Percentiles rank a stretch among this genome's conserved stretches.
Evolutionary conservation across 2,797 vertebrate genomes (phyloP).

Genomic region (Alouatta caraya): DNA sequence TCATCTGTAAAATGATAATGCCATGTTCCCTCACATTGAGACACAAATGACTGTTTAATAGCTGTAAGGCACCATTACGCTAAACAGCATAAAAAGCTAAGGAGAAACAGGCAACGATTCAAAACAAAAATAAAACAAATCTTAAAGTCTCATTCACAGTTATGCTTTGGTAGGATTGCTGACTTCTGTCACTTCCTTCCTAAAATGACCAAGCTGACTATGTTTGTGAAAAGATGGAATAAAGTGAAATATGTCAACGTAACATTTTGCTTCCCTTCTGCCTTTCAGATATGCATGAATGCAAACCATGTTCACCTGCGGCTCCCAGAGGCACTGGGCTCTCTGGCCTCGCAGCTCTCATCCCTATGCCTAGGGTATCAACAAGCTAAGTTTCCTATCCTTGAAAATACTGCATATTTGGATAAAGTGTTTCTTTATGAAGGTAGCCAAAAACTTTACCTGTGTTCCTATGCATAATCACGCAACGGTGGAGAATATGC

Average conservation of each 20-base stretch:
- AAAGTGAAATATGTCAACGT: fast-evolving
- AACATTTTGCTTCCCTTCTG: no score
- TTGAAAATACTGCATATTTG: not conserved
- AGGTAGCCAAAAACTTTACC: fast-evolving
- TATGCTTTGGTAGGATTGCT: not conserved
- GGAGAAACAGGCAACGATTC: not conserved
- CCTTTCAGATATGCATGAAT: fast-evolving
- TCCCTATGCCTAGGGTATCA: not conserved
- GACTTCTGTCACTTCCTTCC: not conserved
- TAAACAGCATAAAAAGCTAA: not conserved
- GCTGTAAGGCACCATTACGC: slow-evolving; percentile 15
- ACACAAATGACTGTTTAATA: not conserved
- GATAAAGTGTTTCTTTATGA: not conserved
- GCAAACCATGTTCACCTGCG: fast-evolving
- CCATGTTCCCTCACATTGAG: not conserved
- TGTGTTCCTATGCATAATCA: fast-evolving
- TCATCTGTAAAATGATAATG: slow-evolving; percentile 42
- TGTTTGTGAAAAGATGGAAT: not conserved
- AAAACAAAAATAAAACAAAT: not conserved
- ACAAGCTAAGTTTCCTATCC: no score
- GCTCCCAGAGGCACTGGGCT: not conserved
- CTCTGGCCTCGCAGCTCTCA: fast-evolving
- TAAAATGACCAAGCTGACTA: no score
- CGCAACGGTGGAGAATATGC: fast-evolving
- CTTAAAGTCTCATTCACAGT: not conserved